phyloP scores from a whole-genome alignment of 2,113 vertebrate species.

The Elaphurus davidianus region DNA sequence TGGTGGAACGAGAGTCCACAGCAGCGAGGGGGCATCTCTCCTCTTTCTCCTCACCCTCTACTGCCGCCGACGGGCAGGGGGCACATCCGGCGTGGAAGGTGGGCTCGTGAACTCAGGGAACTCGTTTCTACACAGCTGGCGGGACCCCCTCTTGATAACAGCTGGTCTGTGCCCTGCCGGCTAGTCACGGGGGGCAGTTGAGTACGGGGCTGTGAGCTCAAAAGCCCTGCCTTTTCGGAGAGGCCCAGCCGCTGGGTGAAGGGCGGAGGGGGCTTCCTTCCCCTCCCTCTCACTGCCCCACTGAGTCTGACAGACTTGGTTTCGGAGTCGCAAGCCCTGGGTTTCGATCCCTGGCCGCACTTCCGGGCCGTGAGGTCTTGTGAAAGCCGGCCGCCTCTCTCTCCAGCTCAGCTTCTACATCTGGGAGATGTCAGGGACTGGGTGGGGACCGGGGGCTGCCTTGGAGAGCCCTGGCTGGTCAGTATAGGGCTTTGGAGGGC shows the following conservation, averaged over 20 bases:
- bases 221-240: neutral
- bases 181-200: neutral
- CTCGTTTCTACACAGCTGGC: neutral
- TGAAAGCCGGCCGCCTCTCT: neutral
- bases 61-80: neutral
- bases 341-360: neutral
- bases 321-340: neutral
- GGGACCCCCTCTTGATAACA: neutral
- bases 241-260: neutral
- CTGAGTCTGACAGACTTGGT: neutral
- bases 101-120: neutral
- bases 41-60: neutral
- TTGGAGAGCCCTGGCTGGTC: neutral
- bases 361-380: neutral
- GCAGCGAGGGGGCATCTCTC: neutral
- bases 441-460: too few relatives aligned
- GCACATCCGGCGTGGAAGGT: neutral
- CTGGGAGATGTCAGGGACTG: neutral
- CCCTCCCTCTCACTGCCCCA: neutral
- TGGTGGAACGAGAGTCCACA: neutral
- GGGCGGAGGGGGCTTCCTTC: neutral
- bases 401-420: neutral
- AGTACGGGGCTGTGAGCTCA: neutral
- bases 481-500: neutral
- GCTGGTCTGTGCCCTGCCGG: neutral